Evolutionary conservation across 2,113 vertebrate genomes (phyloP).

Genomic region (Myocastor coypus): DNA sequence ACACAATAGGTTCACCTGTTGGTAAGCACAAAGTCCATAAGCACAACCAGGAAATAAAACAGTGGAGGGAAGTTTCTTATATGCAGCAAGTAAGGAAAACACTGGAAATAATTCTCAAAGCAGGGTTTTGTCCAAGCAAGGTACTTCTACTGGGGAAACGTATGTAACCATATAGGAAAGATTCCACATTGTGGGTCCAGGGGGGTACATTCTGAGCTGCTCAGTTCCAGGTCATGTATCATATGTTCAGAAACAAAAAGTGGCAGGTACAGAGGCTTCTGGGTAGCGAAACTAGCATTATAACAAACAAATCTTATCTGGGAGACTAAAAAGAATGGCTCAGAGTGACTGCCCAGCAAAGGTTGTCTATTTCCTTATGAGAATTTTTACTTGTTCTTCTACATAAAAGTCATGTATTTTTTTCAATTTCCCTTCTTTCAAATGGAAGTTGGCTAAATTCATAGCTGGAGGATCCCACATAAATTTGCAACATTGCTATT

Average conservation of each 20-base stretch:
- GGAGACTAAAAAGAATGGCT: not conserved
- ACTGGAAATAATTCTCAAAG: not conserved
- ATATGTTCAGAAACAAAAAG: not conserved
- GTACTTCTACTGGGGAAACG: not conserved
- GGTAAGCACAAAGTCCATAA: not conserved
- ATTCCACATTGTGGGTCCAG: not conserved
- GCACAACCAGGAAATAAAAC: not conserved
- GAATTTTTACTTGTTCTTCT: not conserved
- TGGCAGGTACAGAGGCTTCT: not conserved
- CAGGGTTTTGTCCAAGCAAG: not conserved
- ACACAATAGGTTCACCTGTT: not conserved
- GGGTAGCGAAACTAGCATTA: not conserved
- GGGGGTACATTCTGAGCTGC: not conserved
- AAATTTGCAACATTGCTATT: not conserved
- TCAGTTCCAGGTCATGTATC: not conserved
- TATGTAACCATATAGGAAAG: not conserved
- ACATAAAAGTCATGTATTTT: not conserved
- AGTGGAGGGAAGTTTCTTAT: not conserved
- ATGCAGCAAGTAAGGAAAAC: not conserved
- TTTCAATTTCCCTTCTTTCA: slow-evolving; percentile 34
- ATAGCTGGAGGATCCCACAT: not conserved
- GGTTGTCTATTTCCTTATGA: not conserved
- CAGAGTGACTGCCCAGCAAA: no score
- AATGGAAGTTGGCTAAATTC: slow-evolving; percentile 8
- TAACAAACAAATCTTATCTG: not conserved